These are phyloP conservation scores for Ciconia maguari DNA, from an alignment of 2,113 vertebrate species.

Conservation along the genomic window DNA sequence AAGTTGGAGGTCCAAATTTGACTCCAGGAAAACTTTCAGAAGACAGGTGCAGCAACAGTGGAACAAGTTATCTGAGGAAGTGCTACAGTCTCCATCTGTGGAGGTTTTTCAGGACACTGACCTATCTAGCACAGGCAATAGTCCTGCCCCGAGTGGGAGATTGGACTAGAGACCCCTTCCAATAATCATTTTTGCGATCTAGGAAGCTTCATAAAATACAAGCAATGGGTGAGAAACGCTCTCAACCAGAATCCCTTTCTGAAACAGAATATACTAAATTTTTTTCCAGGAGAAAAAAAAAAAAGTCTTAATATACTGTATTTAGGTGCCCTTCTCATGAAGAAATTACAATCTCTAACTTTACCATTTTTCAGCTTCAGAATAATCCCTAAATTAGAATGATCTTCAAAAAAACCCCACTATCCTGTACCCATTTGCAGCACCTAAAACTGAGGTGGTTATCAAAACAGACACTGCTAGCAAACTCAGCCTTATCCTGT, in stretches of 20 bases:
- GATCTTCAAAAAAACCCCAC: background rate
- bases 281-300: background rate
- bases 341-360: background rate
- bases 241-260: background rate
- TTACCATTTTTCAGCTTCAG: background rate
- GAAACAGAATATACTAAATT: background rate
- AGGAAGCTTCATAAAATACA: background rate
- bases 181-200: background rate
- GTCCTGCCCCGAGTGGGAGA: background rate
- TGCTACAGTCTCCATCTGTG: rapidly evolving
- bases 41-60: background rate
- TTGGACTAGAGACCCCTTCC: background rate
- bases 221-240: background rate
- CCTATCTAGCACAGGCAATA: background rate
- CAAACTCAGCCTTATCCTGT: background rate
- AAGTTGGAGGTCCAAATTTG: background rate
- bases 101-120: background rate
- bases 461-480: background rate
- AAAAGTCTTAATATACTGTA: background rate
- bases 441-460: background rate
- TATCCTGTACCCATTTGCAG: background rate
- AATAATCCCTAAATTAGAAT: background rate
- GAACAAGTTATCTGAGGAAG: background rate
- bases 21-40: background rate
- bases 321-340: background rate